Conservation (phyloP, 30 jellyfish, hydroid and myxozoan genomes). For the Sanderia malayensis region DNA sequence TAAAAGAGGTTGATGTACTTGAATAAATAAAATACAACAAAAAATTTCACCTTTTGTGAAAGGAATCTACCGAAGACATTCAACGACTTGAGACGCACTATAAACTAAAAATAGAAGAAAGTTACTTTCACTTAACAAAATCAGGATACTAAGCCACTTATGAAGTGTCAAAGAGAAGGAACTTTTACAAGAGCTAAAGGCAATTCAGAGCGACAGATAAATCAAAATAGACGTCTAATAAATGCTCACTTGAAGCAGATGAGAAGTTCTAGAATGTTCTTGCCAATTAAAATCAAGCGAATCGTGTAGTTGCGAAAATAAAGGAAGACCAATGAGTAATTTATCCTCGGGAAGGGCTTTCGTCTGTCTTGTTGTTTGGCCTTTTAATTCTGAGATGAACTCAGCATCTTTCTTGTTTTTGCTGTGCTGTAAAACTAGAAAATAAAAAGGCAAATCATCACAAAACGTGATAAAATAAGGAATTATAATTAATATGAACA, state of each 20-base stretch:
- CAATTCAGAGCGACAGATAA: neutral
- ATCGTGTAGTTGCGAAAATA: neutral
- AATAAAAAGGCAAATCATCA: too few species aligned
- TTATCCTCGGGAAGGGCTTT: neutral
- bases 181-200: too few species aligned
- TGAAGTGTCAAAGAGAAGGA: neutral
- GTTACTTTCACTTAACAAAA: neutral
- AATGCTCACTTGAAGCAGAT: neutral
- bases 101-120: slow-evolving; percentile 10
- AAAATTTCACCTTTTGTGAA: slow-evolving; percentile 23
- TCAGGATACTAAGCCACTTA: neutral
- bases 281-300: neutral
- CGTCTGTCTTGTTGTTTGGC: neutral
- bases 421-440: too few species aligned
- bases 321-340: neutral
- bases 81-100: slow-evolving; percentile 35
- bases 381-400: neutral
- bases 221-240: neutral
- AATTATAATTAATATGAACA: too few species aligned
- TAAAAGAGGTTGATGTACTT: too few species aligned
- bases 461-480: too few species aligned
- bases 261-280: neutral
- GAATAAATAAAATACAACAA: neutral
- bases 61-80: slow-evolving; percentile 35
- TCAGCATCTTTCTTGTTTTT: neutral